Conservation (phyloP, 2,888 invertebrate species). For the Hydraecia micacea region DNA sequence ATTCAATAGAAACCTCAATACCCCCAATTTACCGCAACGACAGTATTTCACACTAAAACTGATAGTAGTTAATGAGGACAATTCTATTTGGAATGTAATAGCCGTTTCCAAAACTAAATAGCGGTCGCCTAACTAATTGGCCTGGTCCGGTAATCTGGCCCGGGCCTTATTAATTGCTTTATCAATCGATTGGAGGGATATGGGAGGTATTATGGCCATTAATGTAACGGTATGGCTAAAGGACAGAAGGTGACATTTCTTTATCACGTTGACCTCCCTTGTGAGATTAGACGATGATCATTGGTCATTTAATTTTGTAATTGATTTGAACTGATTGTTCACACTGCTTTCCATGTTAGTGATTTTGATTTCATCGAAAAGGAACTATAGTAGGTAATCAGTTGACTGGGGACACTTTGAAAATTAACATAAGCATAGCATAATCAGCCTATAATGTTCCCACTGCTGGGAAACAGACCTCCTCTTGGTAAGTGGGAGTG, state of each 20-base stretch:
- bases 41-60: constrained; percentile 53
- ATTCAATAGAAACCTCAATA: constrained; percentile 28
- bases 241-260: constrained; percentile 43
- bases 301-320: too few relatives aligned
- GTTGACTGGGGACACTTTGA: too few relatives aligned
- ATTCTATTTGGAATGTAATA: constrained; percentile 63
- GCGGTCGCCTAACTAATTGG: constrained; percentile 67
- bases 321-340: too few relatives aligned
- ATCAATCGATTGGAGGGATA: constrained; percentile 64
- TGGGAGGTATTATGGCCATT: constrained; percentile 47
- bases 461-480: too few relatives aligned
- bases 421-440: too few relatives aligned
- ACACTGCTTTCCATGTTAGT: too few relatives aligned
- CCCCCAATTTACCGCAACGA: constrained; percentile 31
- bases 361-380: too few relatives aligned
- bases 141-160: constrained; percentile 58
- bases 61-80: constrained; percentile 58
- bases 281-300: too few relatives aligned
- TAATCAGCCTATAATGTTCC: too few relatives aligned
- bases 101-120: constrained; percentile 65
- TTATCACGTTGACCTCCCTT: not conserved
- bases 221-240: constrained; percentile 31
- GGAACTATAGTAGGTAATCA: too few relatives aligned
- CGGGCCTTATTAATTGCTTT: constrained; percentile 65
- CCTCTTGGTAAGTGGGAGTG: too few relatives aligned